phyloP scores from a whole-genome alignment of 2,113 vertebrate genomes.

The Nipponia nippon region DNA sequence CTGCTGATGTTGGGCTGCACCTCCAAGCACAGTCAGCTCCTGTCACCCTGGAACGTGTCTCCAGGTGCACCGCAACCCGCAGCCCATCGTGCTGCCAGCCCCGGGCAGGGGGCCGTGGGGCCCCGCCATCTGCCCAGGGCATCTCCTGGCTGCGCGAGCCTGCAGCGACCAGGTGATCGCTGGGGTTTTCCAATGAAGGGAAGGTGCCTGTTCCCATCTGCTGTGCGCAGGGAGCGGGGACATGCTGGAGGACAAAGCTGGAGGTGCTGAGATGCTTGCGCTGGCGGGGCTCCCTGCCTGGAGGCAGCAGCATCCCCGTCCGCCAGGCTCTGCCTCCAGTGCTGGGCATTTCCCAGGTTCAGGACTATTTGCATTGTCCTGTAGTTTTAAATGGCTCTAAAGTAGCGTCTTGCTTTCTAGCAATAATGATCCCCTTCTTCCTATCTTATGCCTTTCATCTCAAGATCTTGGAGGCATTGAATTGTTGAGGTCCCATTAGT shows the following conservation, averaged over 20 bases:
- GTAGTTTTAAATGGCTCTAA: background rate
- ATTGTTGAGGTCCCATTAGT: constrained; percentile 31
- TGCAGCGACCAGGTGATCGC: fast-evolving
- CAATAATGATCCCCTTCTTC: background rate
- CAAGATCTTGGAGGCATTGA: background rate
- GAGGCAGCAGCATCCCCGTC: background rate
- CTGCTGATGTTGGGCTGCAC: background rate
- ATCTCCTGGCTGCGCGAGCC: background rate
- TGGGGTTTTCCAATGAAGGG: background rate
- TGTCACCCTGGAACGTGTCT: background rate
- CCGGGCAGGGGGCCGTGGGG: background rate
- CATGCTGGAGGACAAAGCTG: background rate
- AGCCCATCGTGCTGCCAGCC: background rate
- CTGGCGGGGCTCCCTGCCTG: background rate
- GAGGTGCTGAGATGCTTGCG: background rate
- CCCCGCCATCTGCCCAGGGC: background rate
- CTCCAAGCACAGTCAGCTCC: background rate
- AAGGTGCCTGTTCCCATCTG: background rate
- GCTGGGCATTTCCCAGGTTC: background rate
- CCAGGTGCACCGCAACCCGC: background rate
- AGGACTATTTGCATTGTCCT: background rate
- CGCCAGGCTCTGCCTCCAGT: background rate
- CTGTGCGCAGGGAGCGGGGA: fast-evolving
- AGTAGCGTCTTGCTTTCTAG: background rate
- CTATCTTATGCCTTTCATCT: constrained; percentile 39